Conservation (phyloP, 2,113 vertebrate genomes). For the Mormyrus lacerda region DNA sequence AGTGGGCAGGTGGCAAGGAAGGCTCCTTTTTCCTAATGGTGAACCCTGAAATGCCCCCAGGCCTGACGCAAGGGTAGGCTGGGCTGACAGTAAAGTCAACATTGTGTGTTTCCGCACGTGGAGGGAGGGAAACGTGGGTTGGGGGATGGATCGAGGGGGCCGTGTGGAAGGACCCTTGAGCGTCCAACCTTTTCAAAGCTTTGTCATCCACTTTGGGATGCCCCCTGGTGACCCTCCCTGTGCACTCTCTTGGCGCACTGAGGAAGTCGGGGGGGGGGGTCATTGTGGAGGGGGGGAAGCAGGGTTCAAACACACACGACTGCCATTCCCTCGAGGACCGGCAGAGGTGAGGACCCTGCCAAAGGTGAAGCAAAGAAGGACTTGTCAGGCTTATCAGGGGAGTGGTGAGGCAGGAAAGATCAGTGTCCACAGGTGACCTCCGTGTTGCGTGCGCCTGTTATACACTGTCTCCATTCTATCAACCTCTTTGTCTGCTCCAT, state of each 20-base stretch:
- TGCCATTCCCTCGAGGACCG: conserved; percentile 55
- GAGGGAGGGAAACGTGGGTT: not conserved
- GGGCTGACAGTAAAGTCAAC: conserved; percentile 65
- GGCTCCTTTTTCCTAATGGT: not conserved
- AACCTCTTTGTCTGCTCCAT: conserved; percentile 28
- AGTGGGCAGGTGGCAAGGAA: not conserved
- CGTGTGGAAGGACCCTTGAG: conserved; percentile 59
- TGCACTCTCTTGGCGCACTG: conserved; percentile 50
- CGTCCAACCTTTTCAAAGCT: conserved; percentile 65
- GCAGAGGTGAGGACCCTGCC: conserved; percentile 39
- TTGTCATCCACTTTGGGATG: conserved; percentile 64
- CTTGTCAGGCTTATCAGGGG: conserved; percentile 39
- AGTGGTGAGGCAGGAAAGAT: conserved; percentile 32
- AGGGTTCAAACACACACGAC: conserved; percentile 54
- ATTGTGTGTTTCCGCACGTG: conserved; percentile 57
- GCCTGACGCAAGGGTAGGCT: conserved; percentile 62
- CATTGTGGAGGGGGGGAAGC: conserved; percentile 56
- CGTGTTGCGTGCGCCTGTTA: conserved; percentile 43
- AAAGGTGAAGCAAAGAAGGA: conserved; percentile 48
- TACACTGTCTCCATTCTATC: conserved; percentile 39
- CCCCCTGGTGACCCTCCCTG: conserved; percentile 60
- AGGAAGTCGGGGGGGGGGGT: conserved; percentile 59
- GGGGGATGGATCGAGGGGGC: conserved; percentile 15
- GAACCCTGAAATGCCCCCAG: conserved; percentile 48
- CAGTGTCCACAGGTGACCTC: conserved; percentile 51